Conservation (phyloP, 2,797 vertebrate genomes). For the Spondyliosoma cantharus region DNA sequence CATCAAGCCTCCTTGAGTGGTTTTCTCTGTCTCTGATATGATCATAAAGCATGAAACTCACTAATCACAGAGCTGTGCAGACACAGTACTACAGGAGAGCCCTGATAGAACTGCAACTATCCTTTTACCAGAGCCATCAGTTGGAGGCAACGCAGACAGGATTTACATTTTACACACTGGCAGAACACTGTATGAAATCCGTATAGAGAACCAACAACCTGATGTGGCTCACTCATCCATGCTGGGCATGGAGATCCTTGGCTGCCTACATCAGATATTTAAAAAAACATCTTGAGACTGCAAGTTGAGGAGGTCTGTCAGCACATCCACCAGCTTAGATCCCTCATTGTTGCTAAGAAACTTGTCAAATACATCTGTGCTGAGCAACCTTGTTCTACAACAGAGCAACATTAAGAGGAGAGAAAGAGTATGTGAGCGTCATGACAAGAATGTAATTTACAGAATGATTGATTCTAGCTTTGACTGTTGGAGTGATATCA, state of each 20-base stretch:
- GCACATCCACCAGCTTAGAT: constrained; percentile 1
- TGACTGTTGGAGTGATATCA: constrained; percentile 12
- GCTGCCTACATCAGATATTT: constrained; percentile 14
- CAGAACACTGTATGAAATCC: not conserved
- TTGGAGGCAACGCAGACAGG: not conserved
- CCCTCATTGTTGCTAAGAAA: constrained; percentile 31
- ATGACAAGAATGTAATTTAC: not conserved
- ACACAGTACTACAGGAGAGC: not conserved
- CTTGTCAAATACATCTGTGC: not conserved
- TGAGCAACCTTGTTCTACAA: not conserved
- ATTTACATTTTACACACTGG: not conserved
- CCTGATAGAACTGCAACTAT: constrained; percentile 7
- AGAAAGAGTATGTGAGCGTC: not conserved
- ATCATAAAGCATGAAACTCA: constrained; percentile 29
- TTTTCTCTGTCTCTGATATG: constrained; percentile 9
- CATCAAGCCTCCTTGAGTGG: not conserved
- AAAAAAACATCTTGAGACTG: not conserved
- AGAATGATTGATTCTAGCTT: not conserved
- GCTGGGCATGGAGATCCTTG: constrained; percentile 8
- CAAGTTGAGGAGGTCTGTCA: constrained; percentile 9
- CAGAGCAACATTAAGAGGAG: not conserved
- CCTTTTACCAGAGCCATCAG: constrained; percentile 9
- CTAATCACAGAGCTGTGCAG: constrained; percentile 23
- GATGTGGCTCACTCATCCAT: constrained; percentile 27
- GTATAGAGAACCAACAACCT: not conserved